phyloP scores from a whole-genome alignment of 2,797 vertebrate species.

The Rhinoraja longicauda region DNA sequence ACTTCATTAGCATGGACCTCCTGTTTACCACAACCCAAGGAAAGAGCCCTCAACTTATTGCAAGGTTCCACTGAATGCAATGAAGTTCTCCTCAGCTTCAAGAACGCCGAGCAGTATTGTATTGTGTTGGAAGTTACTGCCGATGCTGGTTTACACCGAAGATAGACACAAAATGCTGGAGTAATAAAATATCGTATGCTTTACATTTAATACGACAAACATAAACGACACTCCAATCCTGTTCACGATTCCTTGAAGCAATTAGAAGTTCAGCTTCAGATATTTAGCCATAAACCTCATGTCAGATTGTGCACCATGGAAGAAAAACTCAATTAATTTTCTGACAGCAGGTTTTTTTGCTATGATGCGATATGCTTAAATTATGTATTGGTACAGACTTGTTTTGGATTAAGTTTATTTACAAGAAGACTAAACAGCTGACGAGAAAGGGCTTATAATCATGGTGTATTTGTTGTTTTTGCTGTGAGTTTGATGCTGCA shows the following conservation, averaged over 20 bases:
- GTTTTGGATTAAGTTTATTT: constrained; percentile 7
- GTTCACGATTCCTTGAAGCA: constrained; percentile 26
- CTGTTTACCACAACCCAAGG: constrained; percentile 57
- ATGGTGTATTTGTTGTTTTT: constrained; percentile 14
- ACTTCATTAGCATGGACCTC: constrained; percentile 66
- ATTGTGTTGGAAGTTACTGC: no score
- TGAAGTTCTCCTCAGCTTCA: neutral
- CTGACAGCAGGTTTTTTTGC: neutral
- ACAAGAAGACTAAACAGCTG: neutral
- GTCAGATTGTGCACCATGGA: neutral
- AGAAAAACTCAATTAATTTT: constrained; percentile 4
- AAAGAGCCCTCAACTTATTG: constrained; percentile 55
- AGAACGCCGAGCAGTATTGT: neutral
- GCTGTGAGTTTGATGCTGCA: neutral
- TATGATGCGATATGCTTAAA: neutral
- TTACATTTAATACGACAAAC: neutral
- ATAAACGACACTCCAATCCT: constrained; percentile 1
- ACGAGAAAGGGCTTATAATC: neutral
- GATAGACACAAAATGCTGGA: no score
- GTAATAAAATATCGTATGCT: neutral
- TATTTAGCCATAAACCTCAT: neutral
- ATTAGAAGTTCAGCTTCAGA: constrained; percentile 9
- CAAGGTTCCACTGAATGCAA: constrained; percentile 21
- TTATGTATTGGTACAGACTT: neutral
- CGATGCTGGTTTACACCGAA: no score